A percentile compares a stretch with the other conserved stretches of the same genome.
These are phyloP conservation scores for Camptogramma bilineatum DNA, from an alignment of 2,888 invertebrate species.

Conservation along the genomic window DNA sequence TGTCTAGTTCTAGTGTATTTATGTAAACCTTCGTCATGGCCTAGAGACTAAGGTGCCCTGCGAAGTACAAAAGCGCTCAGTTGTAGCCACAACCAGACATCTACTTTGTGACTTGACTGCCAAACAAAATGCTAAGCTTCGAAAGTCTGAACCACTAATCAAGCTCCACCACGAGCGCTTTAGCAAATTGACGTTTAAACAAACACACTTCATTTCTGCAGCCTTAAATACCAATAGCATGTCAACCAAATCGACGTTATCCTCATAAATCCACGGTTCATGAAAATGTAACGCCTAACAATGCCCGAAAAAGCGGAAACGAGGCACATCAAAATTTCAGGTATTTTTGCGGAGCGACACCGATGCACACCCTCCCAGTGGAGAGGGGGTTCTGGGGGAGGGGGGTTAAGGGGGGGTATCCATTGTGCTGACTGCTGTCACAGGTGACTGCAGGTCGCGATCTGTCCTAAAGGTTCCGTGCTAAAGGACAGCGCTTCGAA, in stretches of 20 bases:
- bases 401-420: slow-evolving; percentile 40
- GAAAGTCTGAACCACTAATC: too few species aligned
- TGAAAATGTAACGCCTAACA: slow-evolving; percentile 31
- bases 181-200: too few species aligned
- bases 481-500: slow-evolving; percentile 41
- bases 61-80: too few species aligned
- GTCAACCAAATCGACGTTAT: slow-evolving; percentile 7
- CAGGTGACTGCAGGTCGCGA: slow-evolving; percentile 62
- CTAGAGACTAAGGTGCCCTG: too few species aligned
- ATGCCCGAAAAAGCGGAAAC: slow-evolving; percentile 39
- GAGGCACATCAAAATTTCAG: slow-evolving; percentile 39
- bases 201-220: slow-evolving; percentile 1
- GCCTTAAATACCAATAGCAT: slow-evolving; percentile 8
- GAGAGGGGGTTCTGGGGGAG: too few species aligned
- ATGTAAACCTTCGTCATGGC: too few species aligned
- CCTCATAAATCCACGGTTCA: slow-evolving; percentile 32
- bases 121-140: too few species aligned
- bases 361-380: slow-evolving; percentile 28
- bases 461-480: slow-evolving; percentile 39
- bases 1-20: too few species aligned
- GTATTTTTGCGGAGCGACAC: slow-evolving; percentile 33
- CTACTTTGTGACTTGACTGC: too few species aligned
- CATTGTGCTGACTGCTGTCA: slow-evolving; percentile 60
- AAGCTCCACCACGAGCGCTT: too few species aligned
- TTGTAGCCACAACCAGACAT: too few species aligned